Percentiles rank a stretch among this genome's conserved stretches.
These are phyloP conservation scores for Pollenia amentaria DNA, from an alignment of 2,888 invertebrate genomes.

Conservation along the genomic window DNA sequence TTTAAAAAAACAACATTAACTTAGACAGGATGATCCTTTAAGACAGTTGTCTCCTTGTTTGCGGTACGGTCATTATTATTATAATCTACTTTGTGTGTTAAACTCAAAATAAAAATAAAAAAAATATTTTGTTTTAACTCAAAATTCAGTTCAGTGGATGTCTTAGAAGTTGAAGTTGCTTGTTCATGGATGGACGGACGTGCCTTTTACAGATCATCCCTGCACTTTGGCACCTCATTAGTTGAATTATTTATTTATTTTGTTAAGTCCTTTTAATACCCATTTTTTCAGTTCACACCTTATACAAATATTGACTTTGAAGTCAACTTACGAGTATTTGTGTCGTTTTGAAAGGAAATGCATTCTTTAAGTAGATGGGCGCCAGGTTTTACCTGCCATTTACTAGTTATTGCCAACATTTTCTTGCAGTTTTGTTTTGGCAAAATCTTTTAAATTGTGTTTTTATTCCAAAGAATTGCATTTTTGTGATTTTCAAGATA, in stretches of 20 bases:
- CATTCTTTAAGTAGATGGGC: slow-evolving; percentile 32
- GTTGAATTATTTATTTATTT: slow-evolving; percentile 57
- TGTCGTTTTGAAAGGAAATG: slow-evolving; percentile 21
- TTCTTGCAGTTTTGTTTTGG: neutral
- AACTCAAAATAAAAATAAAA: slow-evolving; percentile 22
- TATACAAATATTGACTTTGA: slow-evolving; percentile 82
- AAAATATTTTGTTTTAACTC: slow-evolving; percentile 2
- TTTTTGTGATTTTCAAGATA: slow-evolving; percentile 22
- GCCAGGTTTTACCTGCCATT: slow-evolving; percentile 25
- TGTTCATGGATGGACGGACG: neutral
- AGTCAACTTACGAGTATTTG: slow-evolving; percentile 74
- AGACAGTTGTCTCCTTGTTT: slow-evolving; percentile 39
- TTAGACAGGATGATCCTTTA: slow-evolving; percentile 64
- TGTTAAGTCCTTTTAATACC: slow-evolving; percentile 52
- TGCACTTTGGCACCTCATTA: slow-evolving; percentile 63
- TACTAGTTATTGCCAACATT: slow-evolving; percentile 6
- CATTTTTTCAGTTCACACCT: slow-evolving; percentile 72
- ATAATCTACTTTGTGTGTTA: slow-evolving; percentile 65
- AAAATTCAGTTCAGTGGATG: neutral
- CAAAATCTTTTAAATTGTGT: neutral
- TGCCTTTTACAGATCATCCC: neutral
- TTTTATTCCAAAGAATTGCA: slow-evolving; percentile 37
- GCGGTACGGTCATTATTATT: slow-evolving; percentile 43
- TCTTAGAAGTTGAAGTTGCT: no score
- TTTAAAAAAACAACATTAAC: slow-evolving; percentile 64